Evolutionary conservation across 37 sponge, comb jelly and placozoan genomes (phyloP), one percentile per base, ranked within the genome.

Genomic region (Cladorhizidae sp.): DNA sequence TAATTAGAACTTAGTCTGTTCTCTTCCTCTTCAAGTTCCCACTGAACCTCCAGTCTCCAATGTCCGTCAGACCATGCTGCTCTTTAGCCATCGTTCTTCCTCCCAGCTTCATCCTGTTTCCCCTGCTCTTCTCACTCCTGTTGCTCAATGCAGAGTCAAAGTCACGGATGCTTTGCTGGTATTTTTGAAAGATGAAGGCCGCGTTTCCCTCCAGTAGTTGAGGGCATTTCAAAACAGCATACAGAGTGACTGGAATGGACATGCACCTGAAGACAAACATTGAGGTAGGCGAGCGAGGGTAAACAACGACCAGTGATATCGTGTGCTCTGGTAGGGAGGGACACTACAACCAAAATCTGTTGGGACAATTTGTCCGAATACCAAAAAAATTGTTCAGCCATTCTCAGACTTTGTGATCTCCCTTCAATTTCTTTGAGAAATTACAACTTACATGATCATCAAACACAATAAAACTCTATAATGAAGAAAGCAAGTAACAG

Each of bases 211-310:
- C 74, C 29, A 82, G 74, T 0, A 84, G 40, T 68, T 68, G 55
- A 20, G 89, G 84, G 7, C 78, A 57, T 33, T 80, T 80, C 31
- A 89, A 45, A n/a, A 85, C 90, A 65, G 86, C 86, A 57, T 62
- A 74, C 0, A 89, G 81, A 22, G 86, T 57, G 36, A 89, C 80
- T 43, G 90, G 90, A 51, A 89, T 84, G 20, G 90, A 89, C 40
- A 89, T 69, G 56, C 86, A 89, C 35, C 90, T 89, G 61, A n/a
- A 0, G 33, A 37, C 28, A 55, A 36, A 40, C 49, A 45, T 45
- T n/a, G n/a, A n/a, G n/a, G n/a, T n/a, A n/a, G n/a, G n/a, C n/a
- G n/a, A n/a, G n/a, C n/a, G n/a, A n/a, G n/a, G n/a, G n/a, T n/a
- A n/a, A n/a, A n/a, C n/a, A n/a, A n/a, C n/a, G n/a, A n/a, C n/a